A percentile compares a stretch with the other conserved stretches of the same genome.
These are phyloP conservation scores for Halcyon smyrnensis DNA, from an alignment of 2,797 vertebrate genomes.

Conservation along the genomic window DNA sequence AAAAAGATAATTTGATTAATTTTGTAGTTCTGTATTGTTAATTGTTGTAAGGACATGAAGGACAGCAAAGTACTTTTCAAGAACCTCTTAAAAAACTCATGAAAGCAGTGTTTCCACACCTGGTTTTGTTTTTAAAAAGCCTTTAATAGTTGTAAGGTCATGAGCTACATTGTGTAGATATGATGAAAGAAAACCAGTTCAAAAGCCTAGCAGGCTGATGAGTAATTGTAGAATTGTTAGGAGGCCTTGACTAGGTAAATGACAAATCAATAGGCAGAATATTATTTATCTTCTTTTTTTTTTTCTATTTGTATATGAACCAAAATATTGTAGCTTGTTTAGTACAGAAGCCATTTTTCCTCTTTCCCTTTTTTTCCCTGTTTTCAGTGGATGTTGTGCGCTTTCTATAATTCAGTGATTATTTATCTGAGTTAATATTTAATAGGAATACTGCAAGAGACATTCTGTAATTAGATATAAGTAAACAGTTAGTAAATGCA, in stretches of 20 bases:
- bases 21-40: neutral
- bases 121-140: neutral
- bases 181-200: neutral
- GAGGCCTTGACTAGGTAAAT: neutral
- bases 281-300: neutral
- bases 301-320: neutral
- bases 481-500: neutral
- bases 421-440: neutral
- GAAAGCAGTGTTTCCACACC: neutral
- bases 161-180: neutral
- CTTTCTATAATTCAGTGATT: neutral
- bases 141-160: neutral
- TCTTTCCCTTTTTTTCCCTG: neutral
- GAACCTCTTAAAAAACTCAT: neutral
- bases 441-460: neutral
- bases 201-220: neutral
- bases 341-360: neutral
- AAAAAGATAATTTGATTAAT: neutral
- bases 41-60: neutral
- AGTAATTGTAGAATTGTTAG: neutral
- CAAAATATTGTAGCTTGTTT: neutral
- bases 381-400: neutral
- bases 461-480: neutral
- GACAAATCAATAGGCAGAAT: neutral
- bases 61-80: neutral